Evolutionary conservation across 2,113 vertebrate genomes (phyloP).

Genomic region (Falcunculus frontatus): DNA sequence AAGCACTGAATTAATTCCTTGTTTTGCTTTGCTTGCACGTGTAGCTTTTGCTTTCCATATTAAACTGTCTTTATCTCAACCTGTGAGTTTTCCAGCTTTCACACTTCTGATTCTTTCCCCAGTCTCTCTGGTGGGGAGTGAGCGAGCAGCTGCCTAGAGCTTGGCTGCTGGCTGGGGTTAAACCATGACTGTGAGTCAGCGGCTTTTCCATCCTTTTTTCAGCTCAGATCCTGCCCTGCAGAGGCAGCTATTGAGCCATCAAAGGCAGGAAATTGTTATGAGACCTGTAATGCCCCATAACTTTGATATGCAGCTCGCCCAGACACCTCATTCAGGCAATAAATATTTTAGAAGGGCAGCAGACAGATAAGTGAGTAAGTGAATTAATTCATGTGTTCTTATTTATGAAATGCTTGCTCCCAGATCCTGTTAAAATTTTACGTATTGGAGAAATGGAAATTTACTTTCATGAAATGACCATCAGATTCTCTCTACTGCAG

Average conservation of each 20-base stretch:
- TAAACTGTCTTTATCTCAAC: neutral
- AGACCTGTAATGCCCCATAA: neutral
- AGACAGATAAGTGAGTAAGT: neutral
- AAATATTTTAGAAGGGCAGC: slow-evolving; percentile 33
- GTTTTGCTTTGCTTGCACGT: neutral
- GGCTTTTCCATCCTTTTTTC: neutral
- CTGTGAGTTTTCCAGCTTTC: neutral
- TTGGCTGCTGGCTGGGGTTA: neutral
- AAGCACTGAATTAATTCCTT: neutral
- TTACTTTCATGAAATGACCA: neutral
- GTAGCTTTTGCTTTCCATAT: neutral
- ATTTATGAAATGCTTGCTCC: neutral
- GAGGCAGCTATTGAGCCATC: slow-evolving; percentile 20
- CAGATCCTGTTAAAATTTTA: neutral
- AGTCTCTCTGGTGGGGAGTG: neutral
- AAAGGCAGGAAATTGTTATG: neutral
- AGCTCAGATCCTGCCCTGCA: neutral
- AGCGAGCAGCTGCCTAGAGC: neutral
- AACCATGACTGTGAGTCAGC: neutral
- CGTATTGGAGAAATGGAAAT: neutral
- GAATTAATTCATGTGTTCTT: neutral
- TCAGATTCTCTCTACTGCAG: neutral
- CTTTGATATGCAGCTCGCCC: neutral
- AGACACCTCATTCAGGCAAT: neutral
- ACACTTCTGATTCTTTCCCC: neutral